These are phyloP conservation scores for Syndactyla subalaris DNA, from an alignment of 2,797 vertebrate species.

Conservation along the genomic window DNA sequence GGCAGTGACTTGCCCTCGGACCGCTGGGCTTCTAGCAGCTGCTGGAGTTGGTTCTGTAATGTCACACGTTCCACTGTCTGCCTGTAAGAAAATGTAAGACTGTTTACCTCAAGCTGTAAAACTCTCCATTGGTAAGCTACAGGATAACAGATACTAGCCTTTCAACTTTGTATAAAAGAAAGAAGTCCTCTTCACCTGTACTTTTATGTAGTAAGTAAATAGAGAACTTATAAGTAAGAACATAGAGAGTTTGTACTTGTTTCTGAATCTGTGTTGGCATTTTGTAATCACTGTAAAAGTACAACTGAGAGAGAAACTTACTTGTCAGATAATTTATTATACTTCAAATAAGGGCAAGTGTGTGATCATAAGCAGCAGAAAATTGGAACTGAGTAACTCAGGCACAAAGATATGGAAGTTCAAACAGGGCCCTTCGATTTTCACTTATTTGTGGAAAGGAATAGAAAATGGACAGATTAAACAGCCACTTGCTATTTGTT, in stretches of 20 bases:
- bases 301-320: neutral
- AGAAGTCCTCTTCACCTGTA: neutral
- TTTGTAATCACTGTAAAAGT: neutral
- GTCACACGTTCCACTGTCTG: slow-evolving; percentile 88
- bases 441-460: neutral
- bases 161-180: neutral
- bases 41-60: slow-evolving; percentile 91
- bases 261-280: neutral
- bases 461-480: neutral
- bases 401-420: neutral
- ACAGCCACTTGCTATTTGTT: neutral
- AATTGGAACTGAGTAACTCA: neutral
- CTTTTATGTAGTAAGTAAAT: neutral
- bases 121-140: neutral
- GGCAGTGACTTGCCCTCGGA: slow-evolving; percentile 80
- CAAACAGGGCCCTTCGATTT: neutral
- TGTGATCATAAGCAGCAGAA: neutral
- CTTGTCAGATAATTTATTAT: neutral
- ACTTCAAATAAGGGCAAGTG: neutral
- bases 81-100: slow-evolving; percentile 73
- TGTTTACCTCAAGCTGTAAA: neutral
- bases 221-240: neutral
- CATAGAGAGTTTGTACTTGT: neutral
- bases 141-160: neutral
- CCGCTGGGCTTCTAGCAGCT: slow-evolving; percentile 86